phyloP scores from a whole-genome alignment of 2,113 vertebrate species.

The Balaeniceps rex region DNA sequence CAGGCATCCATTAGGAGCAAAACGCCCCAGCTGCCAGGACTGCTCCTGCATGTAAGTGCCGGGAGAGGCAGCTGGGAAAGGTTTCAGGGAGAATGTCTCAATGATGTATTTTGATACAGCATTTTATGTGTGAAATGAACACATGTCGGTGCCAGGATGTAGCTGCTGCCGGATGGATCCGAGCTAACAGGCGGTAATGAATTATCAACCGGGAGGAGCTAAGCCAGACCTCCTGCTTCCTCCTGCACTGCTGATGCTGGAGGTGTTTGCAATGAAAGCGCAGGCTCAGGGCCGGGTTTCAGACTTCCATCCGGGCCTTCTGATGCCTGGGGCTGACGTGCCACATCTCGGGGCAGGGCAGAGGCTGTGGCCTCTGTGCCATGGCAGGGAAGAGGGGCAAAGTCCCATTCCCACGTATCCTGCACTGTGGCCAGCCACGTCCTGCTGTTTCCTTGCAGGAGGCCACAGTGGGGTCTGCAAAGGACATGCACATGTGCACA shows the following conservation, averaged over 20 bases:
- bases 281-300: background rate
- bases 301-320: background rate
- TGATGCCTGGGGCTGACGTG: fast-evolving
- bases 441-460: background rate
- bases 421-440: fast-evolving
- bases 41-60: background rate
- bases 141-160: background rate
- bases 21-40: background rate
- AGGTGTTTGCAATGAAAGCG: background rate
- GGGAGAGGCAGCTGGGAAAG: background rate
- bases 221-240: background rate
- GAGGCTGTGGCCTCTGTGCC: background rate
- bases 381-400: background rate
- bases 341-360: background rate
- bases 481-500: fast-evolving
- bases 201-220: constrained; percentile 32
- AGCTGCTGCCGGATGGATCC: background rate
- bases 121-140: constrained; percentile 40
- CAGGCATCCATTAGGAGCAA: background rate
- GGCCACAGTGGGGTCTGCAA: background rate
- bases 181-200: background rate
- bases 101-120: constrained; percentile 12
- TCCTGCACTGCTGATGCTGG: constrained; percentile 21
- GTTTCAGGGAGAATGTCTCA: background rate
- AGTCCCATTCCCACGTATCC: background rate